Conservation (phyloP, 2,113 vertebrate species). For the Mastomys coucha region DNA sequence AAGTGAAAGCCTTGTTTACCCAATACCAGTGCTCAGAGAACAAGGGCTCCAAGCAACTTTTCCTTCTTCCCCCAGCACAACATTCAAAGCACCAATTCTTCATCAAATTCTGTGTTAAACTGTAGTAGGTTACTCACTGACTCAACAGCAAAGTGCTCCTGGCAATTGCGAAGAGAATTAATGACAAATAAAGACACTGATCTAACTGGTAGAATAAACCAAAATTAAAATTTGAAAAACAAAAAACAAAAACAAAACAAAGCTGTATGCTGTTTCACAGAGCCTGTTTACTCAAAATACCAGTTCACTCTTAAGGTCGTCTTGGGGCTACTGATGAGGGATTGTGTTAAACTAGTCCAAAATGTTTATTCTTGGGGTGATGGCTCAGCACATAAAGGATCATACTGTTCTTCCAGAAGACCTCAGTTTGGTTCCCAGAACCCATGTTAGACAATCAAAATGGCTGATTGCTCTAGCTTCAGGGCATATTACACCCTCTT, state of each 20-base stretch:
- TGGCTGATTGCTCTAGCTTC: background rate
- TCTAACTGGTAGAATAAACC: slow-evolving; percentile 3
- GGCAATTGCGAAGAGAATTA: background rate
- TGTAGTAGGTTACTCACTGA: background rate
- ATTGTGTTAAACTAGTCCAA: background rate
- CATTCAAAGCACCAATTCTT: slow-evolving; percentile 11
- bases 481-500: background rate
- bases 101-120: slow-evolving; percentile 54
- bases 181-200: slow-evolving; percentile 32
- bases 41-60: background rate
- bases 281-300: background rate
- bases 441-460: background rate
- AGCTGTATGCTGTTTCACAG: background rate
- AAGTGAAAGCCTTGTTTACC: slow-evolving; percentile 67
- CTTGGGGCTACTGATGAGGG: background rate
- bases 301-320: background rate
- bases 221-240: background rate
- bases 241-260: background rate
- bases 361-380: background rate
- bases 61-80: slow-evolving; percentile 1
- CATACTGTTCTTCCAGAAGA: background rate
- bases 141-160: background rate
- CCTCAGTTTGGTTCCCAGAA: background rate
- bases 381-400: background rate
- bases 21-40: slow-evolving; percentile 57